Base-by-base conservation (phyloP, 2,888 invertebrate species). In the Polydrusus pterygomalis region DNA sequence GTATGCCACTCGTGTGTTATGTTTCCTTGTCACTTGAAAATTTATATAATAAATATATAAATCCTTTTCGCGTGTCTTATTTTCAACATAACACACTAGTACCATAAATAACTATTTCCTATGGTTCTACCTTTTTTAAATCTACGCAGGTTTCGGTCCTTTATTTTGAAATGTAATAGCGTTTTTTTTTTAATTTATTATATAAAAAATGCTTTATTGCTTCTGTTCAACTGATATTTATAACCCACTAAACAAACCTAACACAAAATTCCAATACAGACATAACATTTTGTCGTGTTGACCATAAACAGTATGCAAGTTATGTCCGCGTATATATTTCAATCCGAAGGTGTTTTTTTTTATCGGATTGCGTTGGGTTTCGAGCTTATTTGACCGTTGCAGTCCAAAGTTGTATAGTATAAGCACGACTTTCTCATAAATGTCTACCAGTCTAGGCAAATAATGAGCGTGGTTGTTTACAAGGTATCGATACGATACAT, bases 361-460 rank as follows among this genome's bases (percentile, higher is more conserved):
- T 65, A 47, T 49, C 65, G 65, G 13, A 49, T 49, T 43, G 65
- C 6, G 20, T 65, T 47, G 65, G 45, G 49, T 65, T 65, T 65
- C 7, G 34, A 65, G 34, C n/a, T n/a, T 49, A 30, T 49, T 25
- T n/a, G 43, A 25, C 49, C 30, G 65, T 65, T 65, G 49, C 15
- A 47, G 65, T 49, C 65, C 20, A 13, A 13, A 47, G 65, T 49
- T 49, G 30, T 30, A 30, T 20, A 34, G 47, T n/a, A 65, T 25
- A 65, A 49, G 49, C 65, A 65, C 65, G 65, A 47, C 34, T 65
- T 25, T 25, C 49, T n/a, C 45, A 65, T 65, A 65, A 65, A 65
- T 49, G 65, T 65, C 65, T 7, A 34, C 34, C 34, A 34, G 34
- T 34, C 9, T 17, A 25, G 49, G 30, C 18, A 65, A 65, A 49